Evolutionary conservation across 2,113 vertebrate genomes (phyloP), one percentile per base, ranked within the genome.

Genomic region (Gallinago paraguaiae): DNA sequence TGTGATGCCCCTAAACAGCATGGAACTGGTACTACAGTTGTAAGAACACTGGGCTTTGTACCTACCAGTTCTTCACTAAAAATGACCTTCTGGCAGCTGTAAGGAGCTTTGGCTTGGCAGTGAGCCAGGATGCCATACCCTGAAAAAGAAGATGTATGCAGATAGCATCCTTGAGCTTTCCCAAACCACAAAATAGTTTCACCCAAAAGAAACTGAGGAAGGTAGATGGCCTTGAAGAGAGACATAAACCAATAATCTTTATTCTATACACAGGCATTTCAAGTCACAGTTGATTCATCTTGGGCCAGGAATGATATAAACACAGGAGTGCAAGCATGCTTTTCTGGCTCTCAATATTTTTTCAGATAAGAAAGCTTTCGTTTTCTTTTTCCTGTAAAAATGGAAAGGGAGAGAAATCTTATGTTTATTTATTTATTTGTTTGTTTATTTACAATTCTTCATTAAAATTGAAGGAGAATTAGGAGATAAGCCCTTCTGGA

Each of bases 341-440:
- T 77, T 69, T 72, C 68, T 83, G 50, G 6, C 25, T 90, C 14
- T 86, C 31, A 7, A 11, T 54, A 25, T 87, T 80, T 77, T 92
- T 86, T 77, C 41, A 37, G 7, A 10, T 63, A 54, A 83, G 45
- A 59, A 70, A 93, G 12, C 4, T 78, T 77, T 78, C 68, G 5
- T 69, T 93, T 82, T 48, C 10, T 41, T 82, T 75, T 77, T 70
- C 37, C 63, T 54, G 23, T 57, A 69, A 74, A 94, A 93, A 76
- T 53, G 31, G 45, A 65, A 82, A 75, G 28, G 39, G 27, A 80
- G 20, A 72, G 16, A 83, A 79, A 45, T 45, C 25, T 27, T 68
- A 24, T 9, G 2, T 61, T 72, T 57, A 25, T 35, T 43, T 24
- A 23, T 59, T 48, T 35, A 10, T 37, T n/a, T 6, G 39, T 41